These are phyloP conservation scores for Euglossa dilemma DNA, from an alignment of 1,140 invertebrate genomes.

Conservation along the genomic window DNA sequence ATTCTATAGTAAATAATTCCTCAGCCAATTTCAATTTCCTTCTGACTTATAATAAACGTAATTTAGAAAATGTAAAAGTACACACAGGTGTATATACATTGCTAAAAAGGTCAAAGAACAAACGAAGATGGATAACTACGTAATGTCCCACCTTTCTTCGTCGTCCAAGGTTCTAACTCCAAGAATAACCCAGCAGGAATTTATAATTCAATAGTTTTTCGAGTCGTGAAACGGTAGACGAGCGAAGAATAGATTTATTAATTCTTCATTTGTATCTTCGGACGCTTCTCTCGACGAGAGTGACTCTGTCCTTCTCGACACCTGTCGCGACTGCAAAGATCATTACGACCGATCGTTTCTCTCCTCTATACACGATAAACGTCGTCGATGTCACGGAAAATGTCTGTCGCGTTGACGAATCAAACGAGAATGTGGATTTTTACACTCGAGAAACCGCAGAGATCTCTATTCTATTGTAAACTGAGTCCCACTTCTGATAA, in stretches of 20 bases:
- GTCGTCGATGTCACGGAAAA: not conserved
- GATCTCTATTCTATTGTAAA: too few species aligned
- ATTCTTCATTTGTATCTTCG: not conserved
- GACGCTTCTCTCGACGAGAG: not conserved
- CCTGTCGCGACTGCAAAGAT: not conserved
- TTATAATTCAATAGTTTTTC: not conserved
- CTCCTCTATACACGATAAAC: constrained; percentile 16
- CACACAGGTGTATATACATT: too few species aligned
- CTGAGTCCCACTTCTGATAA: too few species aligned
- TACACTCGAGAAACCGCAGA: not conserved
- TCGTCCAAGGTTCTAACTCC: too few species aligned
- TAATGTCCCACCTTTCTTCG: too few species aligned
- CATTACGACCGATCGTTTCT: constrained; percentile 9
- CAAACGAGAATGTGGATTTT: not conserved
- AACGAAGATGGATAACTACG: too few species aligned
- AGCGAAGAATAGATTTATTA: not conserved
- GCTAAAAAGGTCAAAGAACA: too few species aligned
- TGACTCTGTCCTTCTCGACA: constrained; percentile 4
- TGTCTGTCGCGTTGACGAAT: not conserved
- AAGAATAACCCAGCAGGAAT: not conserved
- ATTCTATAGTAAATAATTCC: too few species aligned
- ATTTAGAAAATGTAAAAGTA: too few species aligned
- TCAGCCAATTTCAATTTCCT: too few species aligned
- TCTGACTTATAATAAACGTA: too few species aligned
- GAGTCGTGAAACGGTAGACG: not conserved